Base-by-base conservation (phyloP, 2,113 vertebrate genomes). In the Chionodraco myersi region DNA sequence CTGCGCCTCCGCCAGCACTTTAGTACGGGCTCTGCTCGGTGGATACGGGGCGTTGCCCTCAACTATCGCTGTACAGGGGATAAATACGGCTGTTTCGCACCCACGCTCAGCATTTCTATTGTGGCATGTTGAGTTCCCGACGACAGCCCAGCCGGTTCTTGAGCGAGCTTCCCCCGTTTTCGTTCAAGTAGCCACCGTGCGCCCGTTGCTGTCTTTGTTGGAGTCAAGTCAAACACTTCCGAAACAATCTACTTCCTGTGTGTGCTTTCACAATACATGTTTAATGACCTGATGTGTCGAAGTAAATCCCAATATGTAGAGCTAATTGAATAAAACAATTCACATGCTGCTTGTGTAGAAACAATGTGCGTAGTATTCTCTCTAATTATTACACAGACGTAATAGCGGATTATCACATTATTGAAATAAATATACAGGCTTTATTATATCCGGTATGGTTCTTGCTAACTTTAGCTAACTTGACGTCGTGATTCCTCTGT, bases 161-260 rank as follows among this genome's bases (percentile, higher is more conserved):
- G 54, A 51, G 72, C 84, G 5, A 86, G 90, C 92, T 91, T 84
- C 90, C 91, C 86, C 80, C 75, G 88, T 91, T 76, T 88, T 88
- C 88, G 82, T 86, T 88, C 92, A 92, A 93, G 90, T 90, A 87
- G 90, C 79, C 86, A 84, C 84, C 44, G 86, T 77, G 80, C 23
- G 77, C 87, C 82, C 61, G 82, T 84, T 63, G 63, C 79, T 53
- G 85, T 66, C 74, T 80, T 21, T 49, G 36, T 9, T 8, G 10
- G 0, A n/a, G 69, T 83, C 69, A 84, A 77, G 49, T 3, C 2
- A 2, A 0, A 0, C 4, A 1, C 0, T 4, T 26, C 3, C 0
- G 5, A 16, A 10, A 3, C 4, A 2, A 0, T 0, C 2, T 0
- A 10, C 23, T 85, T 91, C 85, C 85, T 1, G 3, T 47, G 0